Conservation (phyloP, 2,888 invertebrate species). For the Trissolcus brochymenae region DNA sequence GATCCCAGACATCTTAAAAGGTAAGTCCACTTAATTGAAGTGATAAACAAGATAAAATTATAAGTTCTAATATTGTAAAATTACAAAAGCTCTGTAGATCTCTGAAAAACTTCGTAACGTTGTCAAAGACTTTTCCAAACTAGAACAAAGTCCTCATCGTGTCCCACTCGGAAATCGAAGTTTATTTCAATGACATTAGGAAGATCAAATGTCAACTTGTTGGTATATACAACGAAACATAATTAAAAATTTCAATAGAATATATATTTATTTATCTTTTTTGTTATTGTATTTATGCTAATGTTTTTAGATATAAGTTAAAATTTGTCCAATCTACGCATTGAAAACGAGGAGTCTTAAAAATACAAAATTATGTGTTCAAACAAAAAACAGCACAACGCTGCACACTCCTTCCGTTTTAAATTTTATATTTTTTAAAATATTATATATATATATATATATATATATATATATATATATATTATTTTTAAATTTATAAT, state of each 20-base stretch:
- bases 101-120: constrained; percentile 48
- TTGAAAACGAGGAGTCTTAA: no score
- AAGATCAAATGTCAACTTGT: constrained; percentile 46
- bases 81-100: constrained; percentile 16
- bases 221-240: constrained; percentile 5
- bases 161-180: constrained; percentile 40
- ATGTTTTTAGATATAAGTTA: no score
- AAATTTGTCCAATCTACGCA: no score
- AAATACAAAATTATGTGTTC: no score
- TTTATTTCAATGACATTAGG: constrained; percentile 54
- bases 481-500: no score
- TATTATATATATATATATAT: no score
- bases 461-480: no score
- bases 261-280: constrained; percentile 12
- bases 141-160: constrained; percentile 48
- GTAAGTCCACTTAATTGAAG: constrained; percentile 53
- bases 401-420: no score
- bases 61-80: constrained; percentile 40
- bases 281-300: background rate
- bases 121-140: constrained; percentile 41
- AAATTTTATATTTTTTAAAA: no score
- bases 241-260: no score
- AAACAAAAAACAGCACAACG: no score
- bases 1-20: constrained; percentile 28
- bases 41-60: constrained; percentile 46